A percentile compares a stretch with the other conserved stretches of the same genome.
These are phyloP conservation scores for Protula sp. DNA, from an alignment of 2,888 invertebrate species.

Conservation along the genomic window DNA sequence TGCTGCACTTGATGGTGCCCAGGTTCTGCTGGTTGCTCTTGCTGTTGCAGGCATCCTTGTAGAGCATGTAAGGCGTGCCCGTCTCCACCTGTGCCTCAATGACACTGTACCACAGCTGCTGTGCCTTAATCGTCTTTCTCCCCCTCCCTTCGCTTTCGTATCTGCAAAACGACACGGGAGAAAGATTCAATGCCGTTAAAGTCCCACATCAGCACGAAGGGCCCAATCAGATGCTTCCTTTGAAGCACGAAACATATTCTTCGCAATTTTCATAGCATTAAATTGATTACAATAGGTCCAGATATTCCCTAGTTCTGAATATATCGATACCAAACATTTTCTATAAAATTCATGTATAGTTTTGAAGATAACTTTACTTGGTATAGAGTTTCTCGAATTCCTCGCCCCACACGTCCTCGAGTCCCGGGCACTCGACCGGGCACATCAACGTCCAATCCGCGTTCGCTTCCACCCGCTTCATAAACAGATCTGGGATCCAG, in stretches of 20 bases:
- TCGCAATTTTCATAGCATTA: no score
- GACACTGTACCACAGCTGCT: conserved; percentile 85
- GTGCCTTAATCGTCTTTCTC: conserved; percentile 64
- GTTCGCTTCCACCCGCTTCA: conserved; percentile 78
- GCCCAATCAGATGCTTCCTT: no score
- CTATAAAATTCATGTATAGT: no score
- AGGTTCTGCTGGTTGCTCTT: conserved; percentile 98
- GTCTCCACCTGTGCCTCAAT: conserved; percentile 94
- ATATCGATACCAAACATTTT: no score
- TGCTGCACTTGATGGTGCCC: conserved; percentile 96
- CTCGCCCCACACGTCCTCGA: conserved; percentile 89
- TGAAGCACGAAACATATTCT: no score
- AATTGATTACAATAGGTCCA: not conserved
- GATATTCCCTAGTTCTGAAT: no score
- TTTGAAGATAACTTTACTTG: no score
- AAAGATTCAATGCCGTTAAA: no score
- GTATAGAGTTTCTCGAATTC: conserved; percentile 84
- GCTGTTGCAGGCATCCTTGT: conserved; percentile 81
- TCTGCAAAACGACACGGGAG: no score
- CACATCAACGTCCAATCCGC: conserved; percentile 94
- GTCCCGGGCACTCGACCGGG: conserved; percentile 84
- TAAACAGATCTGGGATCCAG: conserved; percentile 98
- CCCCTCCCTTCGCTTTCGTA: conserved; percentile 66
- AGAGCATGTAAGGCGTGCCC: conserved; percentile 92
- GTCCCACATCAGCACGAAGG: not conserved